Evolutionary conservation across 2,797 vertebrate genomes (phyloP), one percentile per base, ranked within the genome.

Genomic region (Pangasius macronema): DNA sequence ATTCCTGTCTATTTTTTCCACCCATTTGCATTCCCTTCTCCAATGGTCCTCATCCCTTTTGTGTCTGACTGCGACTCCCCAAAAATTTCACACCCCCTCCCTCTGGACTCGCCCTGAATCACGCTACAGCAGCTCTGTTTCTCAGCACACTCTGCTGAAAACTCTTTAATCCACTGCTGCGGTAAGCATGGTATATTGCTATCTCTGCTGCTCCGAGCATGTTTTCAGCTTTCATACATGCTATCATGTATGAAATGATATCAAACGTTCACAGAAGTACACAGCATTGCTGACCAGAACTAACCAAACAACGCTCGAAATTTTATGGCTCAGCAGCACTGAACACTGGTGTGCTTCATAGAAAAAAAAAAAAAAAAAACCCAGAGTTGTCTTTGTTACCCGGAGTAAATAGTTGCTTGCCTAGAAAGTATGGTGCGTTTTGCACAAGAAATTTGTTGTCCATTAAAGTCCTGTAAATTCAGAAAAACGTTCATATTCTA

Each of bases 61-160:
- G 59, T 82, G 59, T 82, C 59, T 82, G 59, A n/a, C 36, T 65
- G 39, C 27, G 27, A 24, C 39, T 46, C 57, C 59, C 57, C 59
- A 63, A 63, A 63, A 82, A 63, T 65, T 49, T 65, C 80, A 49
- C 80, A 82, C 59, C 39, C 57, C 80, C 79, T 65, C 80, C 80
- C 80, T 61, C 57, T n/a, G 57, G 39, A 46, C 80, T 82, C 57
- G 24, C 57, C 80, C 79, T 63, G 79, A 81, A 61, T 61, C 80
- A n/a, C 13, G 6, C 18, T 79, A 13, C 30, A 81, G 77, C 57
- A n/a, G 80, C 57, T n/a, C 80, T 82, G 39, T 63, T 82, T 82
- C 80, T 63, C 55, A 11, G 76, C 76, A 79, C 76, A 79, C n/a
- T 79, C 30, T 79, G 51, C 76, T 55, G 30, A 3, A 79, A 57